phyloP scores from a whole-genome alignment of 2,113 vertebrate genomes.

The Myocastor coypus region DNA sequence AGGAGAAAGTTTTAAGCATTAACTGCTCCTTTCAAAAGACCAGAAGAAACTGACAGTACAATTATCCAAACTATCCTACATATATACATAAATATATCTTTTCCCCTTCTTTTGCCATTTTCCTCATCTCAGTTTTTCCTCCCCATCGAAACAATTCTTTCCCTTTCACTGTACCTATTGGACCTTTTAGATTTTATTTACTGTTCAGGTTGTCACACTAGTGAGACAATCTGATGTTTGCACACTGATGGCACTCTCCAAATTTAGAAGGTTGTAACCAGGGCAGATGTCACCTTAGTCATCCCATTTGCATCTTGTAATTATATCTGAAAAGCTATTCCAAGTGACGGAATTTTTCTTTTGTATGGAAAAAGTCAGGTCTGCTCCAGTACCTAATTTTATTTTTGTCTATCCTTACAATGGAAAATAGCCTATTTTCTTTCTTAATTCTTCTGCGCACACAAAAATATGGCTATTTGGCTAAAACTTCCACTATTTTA shows the following conservation, averaged over 20 bases:
- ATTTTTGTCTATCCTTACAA: neutral
- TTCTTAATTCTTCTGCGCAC: neutral
- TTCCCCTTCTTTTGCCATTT: no score
- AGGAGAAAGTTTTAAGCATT: no score
- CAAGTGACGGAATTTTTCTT: constrained; percentile 61
- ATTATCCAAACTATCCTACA: no score
- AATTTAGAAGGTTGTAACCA: constrained; percentile 44
- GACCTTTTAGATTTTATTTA: no score
- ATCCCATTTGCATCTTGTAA: constrained; percentile 58
- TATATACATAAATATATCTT: no score
- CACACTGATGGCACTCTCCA: neutral
- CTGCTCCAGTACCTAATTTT: neutral
- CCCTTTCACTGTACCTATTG: no score
- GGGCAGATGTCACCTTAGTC: constrained; percentile 32
- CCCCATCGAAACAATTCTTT: no score
- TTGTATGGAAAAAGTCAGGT: constrained; percentile 12
- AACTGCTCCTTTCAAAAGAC: no score
- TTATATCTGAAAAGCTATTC: constrained; percentile 54
- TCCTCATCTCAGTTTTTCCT: no score
- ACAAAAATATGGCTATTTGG: neutral
- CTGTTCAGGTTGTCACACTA: no score
- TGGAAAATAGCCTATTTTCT: constrained; percentile 1
- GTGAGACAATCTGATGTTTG: no score
- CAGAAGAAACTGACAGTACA: no score
- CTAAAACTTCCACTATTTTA: neutral